Conservation (phyloP, 2,888 invertebrate species). For the Cerastis rubricosa region DNA sequence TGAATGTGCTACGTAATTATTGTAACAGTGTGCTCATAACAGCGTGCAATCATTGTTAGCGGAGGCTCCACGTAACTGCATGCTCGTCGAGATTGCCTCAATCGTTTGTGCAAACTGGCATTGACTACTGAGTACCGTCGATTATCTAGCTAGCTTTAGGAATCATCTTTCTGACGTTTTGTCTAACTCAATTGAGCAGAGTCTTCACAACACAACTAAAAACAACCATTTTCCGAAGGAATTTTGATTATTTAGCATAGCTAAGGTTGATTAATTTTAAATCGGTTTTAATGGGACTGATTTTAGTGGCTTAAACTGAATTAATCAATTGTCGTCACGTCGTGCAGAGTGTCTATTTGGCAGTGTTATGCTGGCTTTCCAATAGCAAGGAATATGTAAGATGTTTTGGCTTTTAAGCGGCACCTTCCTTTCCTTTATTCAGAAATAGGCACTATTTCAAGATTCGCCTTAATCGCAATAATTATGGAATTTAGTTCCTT, state of each 20-base stretch:
- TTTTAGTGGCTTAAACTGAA: background rate
- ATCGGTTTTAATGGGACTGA: background rate
- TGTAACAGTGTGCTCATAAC: conserved; percentile 57
- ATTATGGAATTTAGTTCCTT: too few species aligned
- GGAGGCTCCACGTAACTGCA: conserved; percentile 43
- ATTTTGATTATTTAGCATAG: too few species aligned
- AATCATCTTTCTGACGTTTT: conserved; percentile 4
- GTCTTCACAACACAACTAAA: background rate
- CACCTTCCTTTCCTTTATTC: background rate
- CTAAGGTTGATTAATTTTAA: too few species aligned
- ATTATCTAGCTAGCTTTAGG: background rate
- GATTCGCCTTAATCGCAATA: background rate
- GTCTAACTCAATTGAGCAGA: background rate
- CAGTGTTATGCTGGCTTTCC: background rate
- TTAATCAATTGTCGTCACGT: background rate
- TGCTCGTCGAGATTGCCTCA: conserved; percentile 30
- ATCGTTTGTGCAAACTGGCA: conserved; percentile 33
- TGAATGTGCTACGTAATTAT: conserved; percentile 52
- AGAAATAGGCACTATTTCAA: background rate
- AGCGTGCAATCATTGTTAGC: conserved; percentile 48
- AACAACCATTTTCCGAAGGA: too few species aligned
- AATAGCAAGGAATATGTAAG: background rate
- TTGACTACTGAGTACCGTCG: conserved; percentile 8
- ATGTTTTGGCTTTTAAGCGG: background rate
- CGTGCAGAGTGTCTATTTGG: background rate